These are phyloP conservation scores for Paracanthobrama guichenoti DNA, from an alignment of 2,113 vertebrate genomes.

Conservation along the genomic window DNA sequence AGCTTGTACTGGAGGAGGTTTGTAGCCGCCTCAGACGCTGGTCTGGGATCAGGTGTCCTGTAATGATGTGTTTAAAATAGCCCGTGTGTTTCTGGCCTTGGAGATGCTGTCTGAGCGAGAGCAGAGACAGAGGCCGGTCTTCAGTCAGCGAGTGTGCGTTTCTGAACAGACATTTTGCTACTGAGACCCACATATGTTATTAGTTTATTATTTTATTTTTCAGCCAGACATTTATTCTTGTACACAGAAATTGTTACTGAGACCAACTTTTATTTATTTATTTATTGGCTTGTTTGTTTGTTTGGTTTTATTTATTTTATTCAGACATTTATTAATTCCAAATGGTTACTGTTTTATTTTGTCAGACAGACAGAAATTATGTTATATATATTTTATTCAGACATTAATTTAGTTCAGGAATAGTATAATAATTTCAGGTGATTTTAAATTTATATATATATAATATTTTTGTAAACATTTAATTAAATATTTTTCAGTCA, in stretches of 20 bases:
- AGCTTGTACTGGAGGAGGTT: too few relatives aligned
- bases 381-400: too few relatives aligned
- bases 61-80: conserved; percentile 38
- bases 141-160: not conserved
- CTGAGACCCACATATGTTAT: not conserved
- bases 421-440: not conserved
- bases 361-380: too few relatives aligned
- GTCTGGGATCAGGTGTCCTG: conserved; percentile 29
- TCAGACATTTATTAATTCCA: not conserved
- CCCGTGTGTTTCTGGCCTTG: conserved; percentile 3
- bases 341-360: too few relatives aligned
- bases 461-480: too few relatives aligned
- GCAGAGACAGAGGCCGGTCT: not conserved
- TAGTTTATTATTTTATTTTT: not conserved
- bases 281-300: too few relatives aligned
- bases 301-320: not conserved
- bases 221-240: not conserved
- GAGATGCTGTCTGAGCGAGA: not conserved
- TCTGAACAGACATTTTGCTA: not conserved
- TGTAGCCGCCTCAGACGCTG: not conserved
- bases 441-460: too few relatives aligned
- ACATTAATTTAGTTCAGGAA: too few relatives aligned
- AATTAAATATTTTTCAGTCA: too few relatives aligned
- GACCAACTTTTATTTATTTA: not conserved
- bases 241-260: not conserved